These are phyloP conservation scores for Pomatostomus ruficeps DNA, from an alignment of 2,113 vertebrate genomes.

Conservation along the genomic window DNA sequence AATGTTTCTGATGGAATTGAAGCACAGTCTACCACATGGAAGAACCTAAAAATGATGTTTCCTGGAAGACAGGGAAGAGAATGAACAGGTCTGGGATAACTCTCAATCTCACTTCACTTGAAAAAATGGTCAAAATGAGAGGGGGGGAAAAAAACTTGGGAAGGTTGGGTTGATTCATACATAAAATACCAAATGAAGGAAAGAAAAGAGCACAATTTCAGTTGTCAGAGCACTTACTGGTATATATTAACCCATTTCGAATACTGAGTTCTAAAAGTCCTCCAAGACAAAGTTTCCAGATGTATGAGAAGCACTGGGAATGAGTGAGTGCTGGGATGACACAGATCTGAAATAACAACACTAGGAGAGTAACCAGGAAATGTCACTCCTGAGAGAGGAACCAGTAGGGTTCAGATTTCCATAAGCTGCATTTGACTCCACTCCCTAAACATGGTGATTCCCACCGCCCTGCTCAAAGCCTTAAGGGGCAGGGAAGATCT, in stretches of 20 bases:
- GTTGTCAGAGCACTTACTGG: background rate
- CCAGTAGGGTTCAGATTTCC: background rate
- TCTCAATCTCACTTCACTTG: background rate
- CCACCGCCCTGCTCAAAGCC: background rate
- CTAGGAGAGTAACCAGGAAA: background rate
- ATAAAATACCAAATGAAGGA: background rate
- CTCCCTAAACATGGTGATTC: background rate
- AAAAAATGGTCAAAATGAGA: background rate
- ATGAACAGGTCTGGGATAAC: background rate
- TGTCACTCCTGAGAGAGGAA: background rate
- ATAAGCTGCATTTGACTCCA: background rate
- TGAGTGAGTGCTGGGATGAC: background rate
- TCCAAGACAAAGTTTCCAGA: background rate
- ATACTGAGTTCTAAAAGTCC: background rate
- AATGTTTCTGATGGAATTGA: background rate
- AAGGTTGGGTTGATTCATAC: background rate
- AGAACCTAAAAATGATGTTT: background rate
- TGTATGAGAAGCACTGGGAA: background rate
- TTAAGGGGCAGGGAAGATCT: background rate
- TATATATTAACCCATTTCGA: background rate
- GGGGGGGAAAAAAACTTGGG: accelerated
- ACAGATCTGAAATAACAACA: background rate
- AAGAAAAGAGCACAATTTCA: background rate
- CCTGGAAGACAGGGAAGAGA: background rate
- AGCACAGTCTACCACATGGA: background rate